phyloP scores from a whole-genome alignment of 2,113 vertebrate species.

The Oceanites oceanicus region DNA sequence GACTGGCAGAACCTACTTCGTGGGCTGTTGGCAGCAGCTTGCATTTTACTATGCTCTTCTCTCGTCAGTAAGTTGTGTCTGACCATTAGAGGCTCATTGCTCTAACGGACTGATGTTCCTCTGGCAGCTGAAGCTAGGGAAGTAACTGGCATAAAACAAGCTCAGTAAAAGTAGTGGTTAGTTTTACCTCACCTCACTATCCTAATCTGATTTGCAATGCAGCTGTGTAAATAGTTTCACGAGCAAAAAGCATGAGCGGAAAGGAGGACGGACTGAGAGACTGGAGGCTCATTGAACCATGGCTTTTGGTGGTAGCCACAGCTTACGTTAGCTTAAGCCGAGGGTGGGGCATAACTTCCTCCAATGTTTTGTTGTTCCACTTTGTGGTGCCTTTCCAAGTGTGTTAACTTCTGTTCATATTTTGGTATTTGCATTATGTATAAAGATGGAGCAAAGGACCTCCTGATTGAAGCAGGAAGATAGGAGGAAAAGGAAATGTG shows the following conservation, averaged over 20 bases:
- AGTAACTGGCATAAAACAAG: background rate
- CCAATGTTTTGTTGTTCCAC: background rate
- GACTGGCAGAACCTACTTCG: background rate
- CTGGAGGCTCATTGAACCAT: background rate
- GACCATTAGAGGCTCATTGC: background rate
- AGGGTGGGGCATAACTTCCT: background rate
- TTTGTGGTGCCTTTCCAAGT: background rate
- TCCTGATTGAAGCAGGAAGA: background rate
- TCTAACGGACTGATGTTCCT: background rate
- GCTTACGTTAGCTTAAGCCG: background rate
- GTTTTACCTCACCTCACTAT: background rate
- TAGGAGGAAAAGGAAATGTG: background rate
- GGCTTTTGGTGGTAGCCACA: background rate
- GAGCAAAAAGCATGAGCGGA: background rate
- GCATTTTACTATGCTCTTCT: background rate
- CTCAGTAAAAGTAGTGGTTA: background rate
- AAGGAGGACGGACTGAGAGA: background rate
- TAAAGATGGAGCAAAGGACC: background rate
- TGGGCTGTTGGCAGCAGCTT: background rate
- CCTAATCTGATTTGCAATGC: background rate
- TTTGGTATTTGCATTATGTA: background rate
- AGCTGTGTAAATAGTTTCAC: background rate
- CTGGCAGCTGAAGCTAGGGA: background rate
- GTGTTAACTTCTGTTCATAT: background rate
- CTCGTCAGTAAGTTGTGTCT: background rate